Evolutionary conservation across 2,797 vertebrate genomes (phyloP).

Genomic region (Takifugu ocellatus): DNA sequence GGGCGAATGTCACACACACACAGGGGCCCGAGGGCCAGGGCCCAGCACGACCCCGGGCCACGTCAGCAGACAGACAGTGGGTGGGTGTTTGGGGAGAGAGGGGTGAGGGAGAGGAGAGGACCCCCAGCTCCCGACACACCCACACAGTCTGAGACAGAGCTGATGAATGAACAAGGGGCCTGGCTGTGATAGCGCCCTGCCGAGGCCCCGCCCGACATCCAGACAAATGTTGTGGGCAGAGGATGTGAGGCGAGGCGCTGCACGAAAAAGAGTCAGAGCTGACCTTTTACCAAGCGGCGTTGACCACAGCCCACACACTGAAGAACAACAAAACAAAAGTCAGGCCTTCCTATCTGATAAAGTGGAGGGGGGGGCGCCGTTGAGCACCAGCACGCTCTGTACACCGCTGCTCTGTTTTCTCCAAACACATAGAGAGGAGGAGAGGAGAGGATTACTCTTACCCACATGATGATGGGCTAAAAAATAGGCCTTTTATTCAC

Average conservation of each 20-base stretch:
- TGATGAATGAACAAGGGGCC: constrained; percentile 58
- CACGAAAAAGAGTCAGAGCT: constrained; percentile 41
- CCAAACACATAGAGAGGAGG: constrained; percentile 50
- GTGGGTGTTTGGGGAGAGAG: constrained; percentile 17
- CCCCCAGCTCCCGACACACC: constrained; percentile 50
- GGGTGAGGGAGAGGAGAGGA: constrained; percentile 36
- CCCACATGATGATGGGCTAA: constrained; percentile 71
- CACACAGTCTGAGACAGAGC: constrained; percentile 44
- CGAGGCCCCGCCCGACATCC: constrained; percentile 46
- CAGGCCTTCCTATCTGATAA: constrained; percentile 57
- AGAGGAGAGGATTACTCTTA: constrained; percentile 59
- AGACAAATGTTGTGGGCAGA: constrained; percentile 50
- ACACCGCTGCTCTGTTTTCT: constrained; percentile 47
- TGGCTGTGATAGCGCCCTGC: constrained; percentile 39
- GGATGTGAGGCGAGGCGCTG: constrained; percentile 46
- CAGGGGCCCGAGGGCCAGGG: constrained; percentile 35
- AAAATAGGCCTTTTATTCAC: constrained; percentile 68
- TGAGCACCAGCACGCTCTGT: constrained; percentile 2
- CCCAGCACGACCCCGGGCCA: constrained; percentile 45
- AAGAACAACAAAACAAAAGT: constrained; percentile 47
- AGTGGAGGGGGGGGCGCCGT: constrained; percentile 23
- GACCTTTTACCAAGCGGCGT: constrained; percentile 62
- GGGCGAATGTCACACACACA: constrained; percentile 13
- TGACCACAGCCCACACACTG: constrained; percentile 59
- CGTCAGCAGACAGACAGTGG: constrained; percentile 59